Base-by-base conservation (phyloP, 2,888 invertebrate species). In the Pseudanteris insignis region DNA sequence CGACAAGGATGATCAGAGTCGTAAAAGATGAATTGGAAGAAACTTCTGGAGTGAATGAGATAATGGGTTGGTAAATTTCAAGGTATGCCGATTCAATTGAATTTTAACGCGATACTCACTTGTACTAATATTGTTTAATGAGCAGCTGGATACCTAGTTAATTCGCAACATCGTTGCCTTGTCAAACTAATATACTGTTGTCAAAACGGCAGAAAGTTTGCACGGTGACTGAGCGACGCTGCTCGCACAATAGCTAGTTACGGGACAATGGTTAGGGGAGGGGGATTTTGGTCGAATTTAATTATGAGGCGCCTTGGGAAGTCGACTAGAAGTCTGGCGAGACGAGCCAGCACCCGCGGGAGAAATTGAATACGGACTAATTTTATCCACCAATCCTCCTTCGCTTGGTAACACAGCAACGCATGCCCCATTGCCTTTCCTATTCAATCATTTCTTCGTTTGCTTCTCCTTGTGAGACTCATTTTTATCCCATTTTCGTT, bases 351-450 rank as follows among this genome's bases (percentile, higher is more conserved):
- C 66, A 69, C 75, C 76, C 72, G 58, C 64, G 71, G 73, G 75
- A 78, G 73, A 76, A 77, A 79, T 79, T 79, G 75, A 79, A 79
- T 79, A 74, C 78, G 70, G 70, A 77, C 78, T 79, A 79, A 79
- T 79, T 79, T 78, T 70, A 71, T 72, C 69, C 71, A 67, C 69
- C 69, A 72, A 74, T 74, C 67, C 43, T 38, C 47, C 28, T 57
- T 65, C 63, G 63, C 66, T 65, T 61, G 36, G 67, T 69, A 67
- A 69, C 71, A 67, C 65, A 54, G 46, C 57, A 36, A 26, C 47
- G 29, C 50, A 53, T 55, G 64, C 68, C 67, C 65, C 29, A 50
- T 54, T 10, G 18, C 54, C 61, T 32, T 11, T 28, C 25, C 36
- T 40, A 14, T 26, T 12, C 8, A 12, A 12, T 13, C 50, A 47